Conservation (phyloP, 2,888 invertebrate species). For the Dendrolimus pini region DNA sequence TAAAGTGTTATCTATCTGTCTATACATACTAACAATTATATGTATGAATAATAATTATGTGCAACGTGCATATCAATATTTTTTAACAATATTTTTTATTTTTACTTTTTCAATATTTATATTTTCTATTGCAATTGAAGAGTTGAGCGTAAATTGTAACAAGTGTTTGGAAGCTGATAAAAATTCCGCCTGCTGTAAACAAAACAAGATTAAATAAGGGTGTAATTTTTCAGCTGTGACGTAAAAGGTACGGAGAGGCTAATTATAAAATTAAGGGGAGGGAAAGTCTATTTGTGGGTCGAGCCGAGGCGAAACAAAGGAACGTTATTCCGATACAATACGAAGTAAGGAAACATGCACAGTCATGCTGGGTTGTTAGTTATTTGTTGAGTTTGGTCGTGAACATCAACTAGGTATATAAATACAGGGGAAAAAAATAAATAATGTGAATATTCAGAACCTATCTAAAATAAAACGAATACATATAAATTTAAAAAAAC, state of each 20-base stretch:
- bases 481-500: too few species aligned
- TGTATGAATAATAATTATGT: too few species aligned
- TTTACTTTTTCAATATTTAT: too few species aligned
- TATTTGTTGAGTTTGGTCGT: neutral
- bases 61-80: too few species aligned
- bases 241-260: conserved; percentile 8
- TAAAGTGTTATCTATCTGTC: too few species aligned
- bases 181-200: neutral
- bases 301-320: conserved; percentile 14
- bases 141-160: neutral
- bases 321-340: conserved; percentile 14
- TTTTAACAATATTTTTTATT: too few species aligned
- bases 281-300: conserved; percentile 7
- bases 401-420: neutral
- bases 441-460: too few species aligned
- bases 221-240: conserved; percentile 15
- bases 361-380: neutral
- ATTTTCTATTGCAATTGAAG: neutral
- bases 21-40: too few species aligned
- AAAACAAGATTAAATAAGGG: conserved; percentile 7
- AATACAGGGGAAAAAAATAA: too few species aligned
- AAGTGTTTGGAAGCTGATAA: neutral
- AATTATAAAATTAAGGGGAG: conserved; percentile 17
- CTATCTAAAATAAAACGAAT: too few species aligned
- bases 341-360: neutral